Evolutionary conservation across 2,888 invertebrate genomes (phyloP).

Genomic region (Scaeva pyrastri): DNA sequence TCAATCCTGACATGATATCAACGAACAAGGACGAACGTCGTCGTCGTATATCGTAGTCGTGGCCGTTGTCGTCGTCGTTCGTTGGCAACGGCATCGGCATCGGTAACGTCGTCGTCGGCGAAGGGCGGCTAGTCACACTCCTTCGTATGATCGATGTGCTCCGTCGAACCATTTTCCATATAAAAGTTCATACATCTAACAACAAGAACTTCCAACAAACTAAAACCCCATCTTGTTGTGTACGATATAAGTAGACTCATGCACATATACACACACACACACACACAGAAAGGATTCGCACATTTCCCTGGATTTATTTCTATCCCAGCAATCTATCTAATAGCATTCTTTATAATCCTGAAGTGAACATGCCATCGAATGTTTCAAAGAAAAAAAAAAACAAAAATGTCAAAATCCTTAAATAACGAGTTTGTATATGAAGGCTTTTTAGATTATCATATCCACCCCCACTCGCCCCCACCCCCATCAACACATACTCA

Average conservation of each 20-base stretch:
- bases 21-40: slow-evolving; percentile 13
- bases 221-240: slow-evolving; percentile 22
- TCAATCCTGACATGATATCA: background rate
- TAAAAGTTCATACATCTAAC: background rate
- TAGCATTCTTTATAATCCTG: slow-evolving; percentile 69
- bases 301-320: slow-evolving; percentile 66
- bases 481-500: too few species aligned
- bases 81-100: too few species aligned
- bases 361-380: slow-evolving; percentile 49
- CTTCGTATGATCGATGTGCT: slow-evolving; percentile 66
- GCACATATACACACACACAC: too few species aligned
- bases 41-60: background rate
- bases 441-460: slow-evolving; percentile 50
- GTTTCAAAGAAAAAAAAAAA: slow-evolving; percentile 1
- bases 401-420: slow-evolving; percentile 44
- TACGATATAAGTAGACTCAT: too few species aligned
- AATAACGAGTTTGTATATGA: slow-evolving; percentile 30
- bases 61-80: background rate
- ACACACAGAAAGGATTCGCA: slow-evolving; percentile 41
- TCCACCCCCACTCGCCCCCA: too few species aligned
- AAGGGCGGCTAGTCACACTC: slow-evolving; percentile 55
- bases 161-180: slow-evolving; percentile 45
- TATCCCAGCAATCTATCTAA: slow-evolving; percentile 73
- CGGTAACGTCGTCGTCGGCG: background rate
- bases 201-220: slow-evolving; percentile 23